Conservation (phyloP, 2,113 vertebrate genomes). For the Notiomystis cincta region DNA sequence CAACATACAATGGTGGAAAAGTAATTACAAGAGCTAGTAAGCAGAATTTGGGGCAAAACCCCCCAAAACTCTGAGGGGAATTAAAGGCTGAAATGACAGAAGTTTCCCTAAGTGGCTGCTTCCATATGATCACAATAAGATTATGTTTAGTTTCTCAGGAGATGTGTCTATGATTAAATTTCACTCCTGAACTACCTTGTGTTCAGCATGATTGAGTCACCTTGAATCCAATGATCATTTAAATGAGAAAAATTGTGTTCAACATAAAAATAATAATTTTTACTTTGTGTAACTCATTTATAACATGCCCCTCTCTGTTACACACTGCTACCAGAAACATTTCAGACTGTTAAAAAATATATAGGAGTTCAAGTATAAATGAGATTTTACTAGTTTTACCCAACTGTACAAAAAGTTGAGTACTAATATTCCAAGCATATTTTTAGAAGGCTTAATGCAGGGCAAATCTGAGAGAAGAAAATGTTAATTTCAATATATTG, state of each 20-base stretch:
- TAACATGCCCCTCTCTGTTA: background rate
- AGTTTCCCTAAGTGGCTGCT: background rate
- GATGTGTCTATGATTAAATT: slow-evolving; percentile 3
- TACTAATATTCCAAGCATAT: background rate
- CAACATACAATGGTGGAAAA: accelerated
- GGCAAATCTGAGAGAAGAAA: background rate
- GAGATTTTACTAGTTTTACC: background rate
- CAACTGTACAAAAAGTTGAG: background rate
- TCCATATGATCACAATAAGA: background rate
- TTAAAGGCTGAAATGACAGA: background rate
- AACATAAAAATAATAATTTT: background rate
- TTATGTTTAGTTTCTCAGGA: slow-evolving; percentile 4
- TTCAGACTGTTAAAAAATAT: background rate
- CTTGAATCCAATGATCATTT: background rate
- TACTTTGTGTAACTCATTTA: background rate
- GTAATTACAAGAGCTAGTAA: background rate
- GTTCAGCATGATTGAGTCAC: background rate
- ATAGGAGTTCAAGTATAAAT: background rate
- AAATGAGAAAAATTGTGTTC: slow-evolving; percentile 25
- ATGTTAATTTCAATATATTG: background rate
- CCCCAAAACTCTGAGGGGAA: background rate
- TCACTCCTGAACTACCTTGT: background rate
- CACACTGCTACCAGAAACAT: background rate
- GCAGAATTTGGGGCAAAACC: background rate
- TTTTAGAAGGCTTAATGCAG: background rate